Evolutionary conservation across 2,113 vertebrate species (phyloP), one percentile per base, ranked within the genome.

Genomic region (Corythornis cristatus): DNA sequence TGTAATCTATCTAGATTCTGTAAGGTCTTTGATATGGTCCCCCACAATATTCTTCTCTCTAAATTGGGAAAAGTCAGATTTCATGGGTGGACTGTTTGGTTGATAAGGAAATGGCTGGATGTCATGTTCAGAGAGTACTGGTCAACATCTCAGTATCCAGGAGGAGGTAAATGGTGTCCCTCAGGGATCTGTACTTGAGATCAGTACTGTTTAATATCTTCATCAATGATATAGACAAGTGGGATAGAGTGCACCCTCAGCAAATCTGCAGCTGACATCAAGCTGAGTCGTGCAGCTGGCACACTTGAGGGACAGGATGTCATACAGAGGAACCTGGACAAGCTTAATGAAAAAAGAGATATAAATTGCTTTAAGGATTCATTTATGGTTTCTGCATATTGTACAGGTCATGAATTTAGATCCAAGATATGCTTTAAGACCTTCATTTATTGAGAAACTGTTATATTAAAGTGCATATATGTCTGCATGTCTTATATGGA

Each of bases 161-260:
- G 16, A 7, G 21, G 43, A 51, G 17, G 28, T 18, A 18, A 60
- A 7, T 28, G 21, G 33, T 51, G 7, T 66, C 12, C 45, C 11
- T 4, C 29, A 18, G 19, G 25, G 5, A 8, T 37, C 21, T 1
- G 0, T 46, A 15, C 1, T 4, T 10, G 25, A 16, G 42, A 40
- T 35, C 19, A 75, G 21, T 29, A 12, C 2, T 37, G 29, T 78
- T 51, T 31, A 26, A 42, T 42, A 31, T 16, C 16, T 50, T 61
- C 12, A 43, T 33, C 14, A 35, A 2, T 7, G 9, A 62, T 13
- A 29, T 5, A 25, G 26, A 37, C 18, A 29, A 50, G 54, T 29
- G 51, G 7, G 18, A 65, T 29, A 0, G 1, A 65, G 25, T 25
- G 10, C 15, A 56, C 7, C 9, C 12, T 56, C 31, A 48, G 25